Evolutionary conservation across 2,113 vertebrate species (phyloP), one percentile per base, ranked within the genome.

Genomic region (Ageneiosus marmoratus): DNA sequence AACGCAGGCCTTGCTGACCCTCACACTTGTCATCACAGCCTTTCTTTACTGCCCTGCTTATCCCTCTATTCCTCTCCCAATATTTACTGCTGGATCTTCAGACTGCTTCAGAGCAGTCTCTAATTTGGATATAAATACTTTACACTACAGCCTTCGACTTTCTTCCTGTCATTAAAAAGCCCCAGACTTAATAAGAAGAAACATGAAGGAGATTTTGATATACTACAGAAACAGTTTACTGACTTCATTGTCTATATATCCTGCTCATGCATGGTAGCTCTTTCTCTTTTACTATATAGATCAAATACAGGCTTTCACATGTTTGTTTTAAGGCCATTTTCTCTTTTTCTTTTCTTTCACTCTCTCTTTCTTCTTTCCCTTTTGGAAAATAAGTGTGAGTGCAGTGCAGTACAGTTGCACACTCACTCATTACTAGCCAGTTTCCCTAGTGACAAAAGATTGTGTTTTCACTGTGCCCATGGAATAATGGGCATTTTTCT

Each of bases 1-100:
- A 86, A 89, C 83, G 60, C 77, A 74, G 63, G 65, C 50, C 82
- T 83, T 83, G 84, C 86, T 89, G 88, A 89, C 88, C 86, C 84
- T 80, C 86, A 83, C 88, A 86, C 41, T 75, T 70, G 60, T 67
- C n/a, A 62, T 79, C 84, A 79, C 82, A 86, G 76, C 75, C 11
- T 32, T 55, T 65, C 72, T 69, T 83, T 65, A 72, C 79, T 67
- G 27, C 50, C 41, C 50, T 46, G 67, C 80, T 84, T 80, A 84
- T 82, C 80, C 75, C 53, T 82, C 82, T 79, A 70, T 79, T 77
- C 74, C 53, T 84, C 75, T 56, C 56, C 11, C 56, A 83, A 83
- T 87, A 80, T 83, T 85, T 83, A 83, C 69, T n/a, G 65, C 74
- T 51, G 69, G 34, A 48, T 67, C 79, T 81, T 37, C 65, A 83